Evolutionary conservation across 92 coral and sea anemone species (phyloP).

Genomic region (Parazoanthus atlanticus): DNA sequence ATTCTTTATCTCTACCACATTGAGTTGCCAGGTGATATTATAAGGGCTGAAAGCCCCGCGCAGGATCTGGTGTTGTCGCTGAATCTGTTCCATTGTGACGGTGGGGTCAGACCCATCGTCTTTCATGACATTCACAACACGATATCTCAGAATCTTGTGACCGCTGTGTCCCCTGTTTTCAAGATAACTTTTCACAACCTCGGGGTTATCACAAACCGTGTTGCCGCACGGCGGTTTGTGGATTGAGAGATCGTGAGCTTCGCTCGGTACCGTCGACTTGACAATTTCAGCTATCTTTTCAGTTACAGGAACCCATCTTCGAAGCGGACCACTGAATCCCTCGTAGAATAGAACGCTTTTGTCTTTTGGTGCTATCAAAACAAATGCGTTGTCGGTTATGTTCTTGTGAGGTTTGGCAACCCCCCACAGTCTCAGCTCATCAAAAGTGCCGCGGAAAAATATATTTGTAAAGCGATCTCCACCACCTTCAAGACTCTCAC

Average conservation of each 20-base stretch:
- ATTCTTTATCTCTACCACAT: slow-evolving; percentile 62
- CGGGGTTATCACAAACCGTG: slow-evolving; percentile 97
- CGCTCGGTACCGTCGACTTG: slow-evolving; percentile 88
- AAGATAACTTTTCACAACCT: slow-evolving; percentile 88
- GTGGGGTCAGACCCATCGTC: slow-evolving; percentile 88
- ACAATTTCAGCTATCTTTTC: slow-evolving; percentile 69
- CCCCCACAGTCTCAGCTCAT: slow-evolving; percentile 92
- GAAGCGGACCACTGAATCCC: slow-evolving; percentile 62
- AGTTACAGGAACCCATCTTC: slow-evolving; percentile 72
- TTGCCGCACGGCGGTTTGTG: slow-evolving; percentile 91
- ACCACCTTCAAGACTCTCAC: slow-evolving; percentile 91
- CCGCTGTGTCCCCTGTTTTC: slow-evolving; percentile 71
- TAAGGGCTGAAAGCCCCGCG: slow-evolving; percentile 66
- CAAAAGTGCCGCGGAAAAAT: slow-evolving; percentile 87
- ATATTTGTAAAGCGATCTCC: slow-evolving; percentile 70
- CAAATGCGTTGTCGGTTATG: slow-evolving; percentile 69
- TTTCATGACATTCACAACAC: slow-evolving; percentile 82
- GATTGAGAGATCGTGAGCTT: slow-evolving; percentile 86
- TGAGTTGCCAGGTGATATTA: slow-evolving; percentile 80
- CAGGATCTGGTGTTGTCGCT: slow-evolving; percentile 60
- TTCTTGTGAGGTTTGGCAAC: slow-evolving; percentile 85
- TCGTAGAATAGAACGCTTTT: slow-evolving; percentile 60
- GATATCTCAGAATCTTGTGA: slow-evolving; percentile 69
- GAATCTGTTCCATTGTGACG: slow-evolving; percentile 69
- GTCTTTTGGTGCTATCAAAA: slow-evolving; percentile 43